A percentile compares a stretch with the other conserved stretches of the same genome.
These are phyloP conservation scores for Ochropacha duplaris DNA, from an alignment of 2,888 invertebrate genomes.

Conservation along the genomic window DNA sequence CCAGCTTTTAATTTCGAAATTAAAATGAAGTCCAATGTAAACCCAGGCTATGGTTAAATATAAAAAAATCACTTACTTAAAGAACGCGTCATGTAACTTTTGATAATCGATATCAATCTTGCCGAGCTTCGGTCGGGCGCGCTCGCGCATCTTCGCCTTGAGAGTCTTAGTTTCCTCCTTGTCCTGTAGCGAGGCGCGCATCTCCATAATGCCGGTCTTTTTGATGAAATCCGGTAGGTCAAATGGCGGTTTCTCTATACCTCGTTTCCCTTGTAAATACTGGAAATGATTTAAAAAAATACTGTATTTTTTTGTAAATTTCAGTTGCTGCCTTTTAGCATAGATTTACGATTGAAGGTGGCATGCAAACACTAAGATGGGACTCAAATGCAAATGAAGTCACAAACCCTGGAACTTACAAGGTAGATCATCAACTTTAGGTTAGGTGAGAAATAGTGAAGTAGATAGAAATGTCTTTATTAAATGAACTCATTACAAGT, in stretches of 20 bases:
- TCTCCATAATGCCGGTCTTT: conserved; percentile 99
- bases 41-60: background rate
- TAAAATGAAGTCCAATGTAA: too few relatives aligned
- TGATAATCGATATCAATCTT: conserved; percentile 99
- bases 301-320: too few relatives aligned
- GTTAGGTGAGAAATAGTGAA: too few relatives aligned
- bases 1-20: too few relatives aligned
- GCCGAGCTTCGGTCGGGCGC: conserved; percentile 97
- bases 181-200: conserved; percentile 98
- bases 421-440: too few relatives aligned
- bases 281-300: conserved; percentile 32
- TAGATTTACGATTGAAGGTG: too few relatives aligned
- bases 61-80: conserved; percentile 85
- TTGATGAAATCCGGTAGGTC: conserved; percentile 99
- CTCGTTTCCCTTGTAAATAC: conserved; percentile 97
- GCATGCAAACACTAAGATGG: too few relatives aligned
- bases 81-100: conserved; percentile 99
- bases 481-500: too few relatives aligned
- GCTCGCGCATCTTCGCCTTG: conserved; percentile 98
- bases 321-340: too few relatives aligned
- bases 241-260: conserved; percentile 99
- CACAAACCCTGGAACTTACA: too few relatives aligned
- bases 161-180: conserved; percentile 97
- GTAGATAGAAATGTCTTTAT: too few relatives aligned
- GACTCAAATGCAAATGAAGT: too few relatives aligned